Base-by-base conservation (phyloP, 2,888 invertebrate species). In the Athalia circularis region DNA sequence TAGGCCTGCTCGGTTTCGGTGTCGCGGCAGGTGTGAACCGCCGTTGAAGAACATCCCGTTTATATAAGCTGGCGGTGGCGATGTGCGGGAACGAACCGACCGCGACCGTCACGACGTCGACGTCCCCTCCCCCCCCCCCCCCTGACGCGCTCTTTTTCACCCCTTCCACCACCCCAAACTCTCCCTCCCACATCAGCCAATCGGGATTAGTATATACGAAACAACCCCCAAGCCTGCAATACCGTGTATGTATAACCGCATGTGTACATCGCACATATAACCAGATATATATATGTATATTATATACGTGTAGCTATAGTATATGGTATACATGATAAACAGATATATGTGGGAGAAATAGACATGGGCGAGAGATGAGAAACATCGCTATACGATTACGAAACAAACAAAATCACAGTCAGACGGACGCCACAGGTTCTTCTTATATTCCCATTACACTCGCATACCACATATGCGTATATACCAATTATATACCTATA, bases 21-120 rank as follows among this genome's bases (percentile, higher is more conserved):
- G 61, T 75, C 74, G 74, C 62, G 62, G 62, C 62, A 62, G 61
- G 74, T 75, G 74, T 75, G 74, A 62, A 75, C 61, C 62, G 15
- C 62, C 48, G 62, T 47, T 29, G 62, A 29, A 50, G 6, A 75
- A 59, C 9, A 75, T 75, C 74, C 62, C 61, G 74, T 75, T 75
- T 75, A 75, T 75, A 75, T 75, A 75, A 62, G 15, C 74, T 15
- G 62, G 13, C 52, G 52, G 45, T 45, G 50, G 7, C 52, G 70
- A 70, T n/a, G 68, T 45, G 43, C 15, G 13, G 13, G n/a, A n/a
- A 54, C 54, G 47, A 9, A 52, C 52, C 45, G 29, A 29, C 70
- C 15, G 54, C 70, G 70, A 13, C 70, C 15, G 13, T 65, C 70
- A 29, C 70, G 54, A 11, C 43, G n/a, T 13, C 57, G 5, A 29